These are phyloP conservation scores for Pithys albifrons DNA, from an alignment of 2,113 vertebrate species.

Conservation along the genomic window DNA sequence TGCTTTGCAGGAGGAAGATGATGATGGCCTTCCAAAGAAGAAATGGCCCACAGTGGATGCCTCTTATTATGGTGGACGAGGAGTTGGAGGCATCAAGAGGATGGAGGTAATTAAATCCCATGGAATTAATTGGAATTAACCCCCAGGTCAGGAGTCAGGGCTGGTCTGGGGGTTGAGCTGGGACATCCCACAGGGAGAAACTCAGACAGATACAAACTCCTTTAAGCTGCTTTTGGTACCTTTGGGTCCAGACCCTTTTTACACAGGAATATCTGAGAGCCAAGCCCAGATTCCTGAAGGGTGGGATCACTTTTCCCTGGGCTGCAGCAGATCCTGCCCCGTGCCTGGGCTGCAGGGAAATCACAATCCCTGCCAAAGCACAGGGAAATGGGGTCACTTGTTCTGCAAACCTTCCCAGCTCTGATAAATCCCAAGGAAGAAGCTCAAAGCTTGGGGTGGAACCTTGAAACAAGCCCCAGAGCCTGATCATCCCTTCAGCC, in stretches of 20 bases:
- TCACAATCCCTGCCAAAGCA: not conserved
- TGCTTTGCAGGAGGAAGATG: constrained; percentile 82
- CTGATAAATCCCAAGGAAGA: not conserved
- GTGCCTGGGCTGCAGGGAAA: not conserved
- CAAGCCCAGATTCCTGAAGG: not conserved
- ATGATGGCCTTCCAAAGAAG: constrained; percentile 89
- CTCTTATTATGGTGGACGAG: constrained; percentile 95
- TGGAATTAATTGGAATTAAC: too few relatives aligned
- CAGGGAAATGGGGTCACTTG: not conserved
- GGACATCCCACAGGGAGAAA: not conserved
- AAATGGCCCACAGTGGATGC: constrained; percentile 91
- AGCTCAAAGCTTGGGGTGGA: not conserved
- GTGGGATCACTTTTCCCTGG: not conserved
- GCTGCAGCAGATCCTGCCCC: not conserved
- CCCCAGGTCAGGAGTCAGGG: too few relatives aligned
- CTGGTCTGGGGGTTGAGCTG: not conserved
- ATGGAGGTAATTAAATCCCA: constrained; percentile 86
- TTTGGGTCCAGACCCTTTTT: not conserved
- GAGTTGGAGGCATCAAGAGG: constrained; percentile 95
- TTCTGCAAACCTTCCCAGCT: not conserved
- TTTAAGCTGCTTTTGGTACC: not conserved
- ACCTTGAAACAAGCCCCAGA: not conserved
- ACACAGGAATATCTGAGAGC: not conserved
- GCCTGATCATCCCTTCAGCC: not conserved
- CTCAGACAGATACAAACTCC: not conserved